Conservation (phyloP, 1,140 invertebrate species). For the Conopomorpha cramerella region DNA sequence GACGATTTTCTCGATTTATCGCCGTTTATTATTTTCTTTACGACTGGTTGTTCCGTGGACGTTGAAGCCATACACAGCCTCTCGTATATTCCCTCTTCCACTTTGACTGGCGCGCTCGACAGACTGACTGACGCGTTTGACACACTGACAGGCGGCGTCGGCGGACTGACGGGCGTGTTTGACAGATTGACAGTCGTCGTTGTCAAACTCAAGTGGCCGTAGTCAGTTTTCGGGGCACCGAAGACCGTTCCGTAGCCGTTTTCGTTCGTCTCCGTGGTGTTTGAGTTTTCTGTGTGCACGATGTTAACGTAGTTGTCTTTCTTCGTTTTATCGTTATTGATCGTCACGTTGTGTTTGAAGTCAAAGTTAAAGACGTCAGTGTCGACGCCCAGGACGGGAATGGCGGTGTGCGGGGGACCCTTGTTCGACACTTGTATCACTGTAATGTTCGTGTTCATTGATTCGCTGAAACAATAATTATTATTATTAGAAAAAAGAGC, state of each 20-base stretch:
- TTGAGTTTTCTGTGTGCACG: conserved; percentile 34
- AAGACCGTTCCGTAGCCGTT: conserved; percentile 34
- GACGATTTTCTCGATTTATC: conserved; percentile 37
- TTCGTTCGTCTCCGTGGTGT: conserved; percentile 3
- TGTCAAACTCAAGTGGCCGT: conserved; percentile 38
- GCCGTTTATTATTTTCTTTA: conserved; percentile 16
- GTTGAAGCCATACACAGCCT: conserved; percentile 40
- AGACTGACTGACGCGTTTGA: no score
- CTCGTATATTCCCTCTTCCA: conserved; percentile 23
- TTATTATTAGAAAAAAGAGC: no score
- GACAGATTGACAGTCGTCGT: conserved; percentile 36
- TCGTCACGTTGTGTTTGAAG: conserved; percentile 22
- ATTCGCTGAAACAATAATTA: conserved; percentile 26
- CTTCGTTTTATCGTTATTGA: conserved; percentile 1
- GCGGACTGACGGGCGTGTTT: conserved; percentile 6
- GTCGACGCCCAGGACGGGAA: conserved; percentile 30
- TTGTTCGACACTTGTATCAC: conserved; percentile 46
- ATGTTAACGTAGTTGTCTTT: conserved; percentile 30
- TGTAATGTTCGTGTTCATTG: conserved; percentile 31
- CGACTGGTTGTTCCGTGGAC: conserved; percentile 15
- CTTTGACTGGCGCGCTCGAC: neutral
- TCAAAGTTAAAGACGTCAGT: conserved; percentile 36
- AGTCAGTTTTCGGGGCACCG: conserved; percentile 19
- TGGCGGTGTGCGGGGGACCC: conserved; percentile 36
- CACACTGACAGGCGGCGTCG: conserved; percentile 11